These are phyloP conservation scores for Otus sunia DNA, from an alignment of 2,113 vertebrate species.

Conservation along the genomic window DNA sequence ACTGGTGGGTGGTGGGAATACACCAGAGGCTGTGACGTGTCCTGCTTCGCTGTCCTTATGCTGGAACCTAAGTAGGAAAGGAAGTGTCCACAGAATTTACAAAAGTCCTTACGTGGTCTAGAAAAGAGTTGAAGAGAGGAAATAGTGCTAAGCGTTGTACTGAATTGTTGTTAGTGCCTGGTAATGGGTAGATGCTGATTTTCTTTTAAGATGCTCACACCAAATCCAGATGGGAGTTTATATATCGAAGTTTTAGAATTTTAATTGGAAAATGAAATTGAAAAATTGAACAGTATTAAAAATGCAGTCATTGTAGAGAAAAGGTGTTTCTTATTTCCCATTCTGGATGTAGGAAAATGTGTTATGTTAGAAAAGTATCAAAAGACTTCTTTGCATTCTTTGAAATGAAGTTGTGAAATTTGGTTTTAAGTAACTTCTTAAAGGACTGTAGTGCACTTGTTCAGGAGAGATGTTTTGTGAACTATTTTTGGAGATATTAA, in stretches of 20 bases:
- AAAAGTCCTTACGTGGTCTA: fast-evolving
- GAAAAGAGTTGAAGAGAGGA: background rate
- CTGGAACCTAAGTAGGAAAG: background rate
- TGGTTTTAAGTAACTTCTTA: background rate
- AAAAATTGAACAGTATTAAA: background rate
- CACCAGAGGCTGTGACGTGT: background rate
- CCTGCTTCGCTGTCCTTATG: background rate
- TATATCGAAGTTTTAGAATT: background rate
- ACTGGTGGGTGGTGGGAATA: background rate
- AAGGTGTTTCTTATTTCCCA: background rate
- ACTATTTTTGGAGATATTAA: background rate
- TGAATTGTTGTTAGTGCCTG: background rate
- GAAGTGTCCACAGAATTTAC: background rate
- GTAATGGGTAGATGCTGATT: background rate
- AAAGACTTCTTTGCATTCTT: background rate
- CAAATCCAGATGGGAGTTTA: background rate
- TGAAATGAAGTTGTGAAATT: background rate
- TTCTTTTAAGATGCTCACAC: background rate
- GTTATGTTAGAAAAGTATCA: background rate
- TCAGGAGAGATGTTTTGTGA: background rate
- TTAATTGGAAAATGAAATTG: background rate
- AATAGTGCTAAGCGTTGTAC: background rate
- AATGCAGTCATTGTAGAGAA: background rate
- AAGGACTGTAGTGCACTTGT: background rate
- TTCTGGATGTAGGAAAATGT: background rate